Evolutionary conservation across 2,113 vertebrate genomes (phyloP).

Genomic region (human): GRCh38 chr9:27193001-27193500

Average conservation of each 20-base stretch:
- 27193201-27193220: background rate
- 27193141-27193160: background rate
- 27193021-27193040: constrained; percentile 26
- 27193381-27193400: background rate
- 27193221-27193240: background rate
- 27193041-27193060: constrained; percentile 51
- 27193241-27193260: background rate
- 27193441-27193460: background rate
- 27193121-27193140: constrained; percentile 45
- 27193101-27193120: constrained; percentile 45
- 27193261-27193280: background rate
- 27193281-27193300: background rate
- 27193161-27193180: background rate
- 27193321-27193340: background rate
- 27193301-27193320: too few species aligned
- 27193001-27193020: background rate
- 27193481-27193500: background rate
- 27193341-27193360: background rate
- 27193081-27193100: constrained; percentile 36
- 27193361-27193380: background rate
- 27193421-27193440: background rate
- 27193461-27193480: background rate
- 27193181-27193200: background rate
- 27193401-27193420: background rate
- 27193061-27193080: constrained; percentile 54